A percentile compares a stretch with the other conserved stretches of the same genome.
These are phyloP conservation scores for Chalcosyrphus nemorum DNA, from an alignment of 2,888 invertebrate genomes.

Conservation along the genomic window DNA sequence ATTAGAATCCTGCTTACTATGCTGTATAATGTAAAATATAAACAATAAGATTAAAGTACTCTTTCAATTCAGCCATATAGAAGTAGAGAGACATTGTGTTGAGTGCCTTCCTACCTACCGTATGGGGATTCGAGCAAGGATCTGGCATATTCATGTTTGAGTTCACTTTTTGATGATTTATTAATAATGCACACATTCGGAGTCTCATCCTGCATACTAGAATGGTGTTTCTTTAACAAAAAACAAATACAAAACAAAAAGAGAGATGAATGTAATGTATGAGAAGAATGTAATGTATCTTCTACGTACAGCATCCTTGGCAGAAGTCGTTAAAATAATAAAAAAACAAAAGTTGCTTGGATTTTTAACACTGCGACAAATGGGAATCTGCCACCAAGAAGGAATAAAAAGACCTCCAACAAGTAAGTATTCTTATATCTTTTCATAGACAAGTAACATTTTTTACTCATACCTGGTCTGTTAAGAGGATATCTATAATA, in stretches of 20 bases:
- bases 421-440: too few relatives aligned
- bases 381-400: too few relatives aligned
- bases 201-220: background rate
- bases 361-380: background rate
- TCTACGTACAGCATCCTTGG: background rate
- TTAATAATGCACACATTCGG: background rate
- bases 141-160: background rate
- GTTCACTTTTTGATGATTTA: background rate
- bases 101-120: background rate
- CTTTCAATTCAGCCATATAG: background rate
- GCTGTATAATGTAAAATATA: background rate
- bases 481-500: too few relatives aligned
- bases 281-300: background rate
- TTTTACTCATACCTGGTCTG: too few relatives aligned
- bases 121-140: background rate
- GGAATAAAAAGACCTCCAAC: too few relatives aligned
- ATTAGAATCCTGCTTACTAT: background rate
- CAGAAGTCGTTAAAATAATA: too few relatives aligned
- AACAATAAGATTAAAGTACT: background rate
- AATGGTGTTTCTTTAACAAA: background rate
- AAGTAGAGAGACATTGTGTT: too few relatives aligned
- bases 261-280: background rate
- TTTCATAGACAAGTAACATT: too few relatives aligned
- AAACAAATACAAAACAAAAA: background rate
- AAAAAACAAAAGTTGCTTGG: too few relatives aligned